These are phyloP conservation scores for Dysidea cf. avara DNA, from an alignment of 37 sponge, comb jelly and placozoan genomes.

Conservation along the genomic window DNA sequence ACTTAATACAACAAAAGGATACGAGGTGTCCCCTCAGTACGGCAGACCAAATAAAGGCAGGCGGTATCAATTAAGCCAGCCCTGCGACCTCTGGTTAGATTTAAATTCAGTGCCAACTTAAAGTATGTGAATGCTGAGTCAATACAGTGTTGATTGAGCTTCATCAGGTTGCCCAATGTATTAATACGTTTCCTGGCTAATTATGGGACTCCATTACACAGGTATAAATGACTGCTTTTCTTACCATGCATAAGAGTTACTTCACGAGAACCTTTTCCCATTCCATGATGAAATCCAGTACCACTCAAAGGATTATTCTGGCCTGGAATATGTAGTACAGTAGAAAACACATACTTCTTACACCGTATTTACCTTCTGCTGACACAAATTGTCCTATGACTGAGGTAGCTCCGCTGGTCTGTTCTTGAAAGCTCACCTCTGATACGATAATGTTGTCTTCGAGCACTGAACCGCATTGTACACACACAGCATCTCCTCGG, in stretches of 20 bases:
- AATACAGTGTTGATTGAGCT: conserved; percentile 92
- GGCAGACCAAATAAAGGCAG: conserved; percentile 95
- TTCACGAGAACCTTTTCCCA: conserved; percentile 77
- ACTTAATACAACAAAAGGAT: conserved; percentile 40
- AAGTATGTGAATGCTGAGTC: conserved; percentile 95
- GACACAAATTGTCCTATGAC: conserved; percentile 93
- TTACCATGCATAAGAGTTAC: conserved; percentile 80
- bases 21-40: conserved; percentile 97
- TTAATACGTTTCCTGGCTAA: conserved; percentile 77
- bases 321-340: conserved; percentile 7
- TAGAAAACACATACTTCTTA: background rate
- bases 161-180: conserved; percentile 73
- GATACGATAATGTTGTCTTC: conserved; percentile 94
- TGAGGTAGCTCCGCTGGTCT: conserved; percentile 75
- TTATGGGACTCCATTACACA: no score
- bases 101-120: conserved; percentile 91
- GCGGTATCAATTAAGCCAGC: conserved; percentile 89
- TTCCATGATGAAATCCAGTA: conserved; percentile 60
- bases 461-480: conserved; percentile 92
- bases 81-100: conserved; percentile 82
- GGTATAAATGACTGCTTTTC: background rate
- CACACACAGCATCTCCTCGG: conserved; percentile 95
- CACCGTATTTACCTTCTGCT: conserved; percentile 68
- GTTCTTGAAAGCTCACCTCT: conserved; percentile 86
- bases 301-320: conserved; percentile 44